Evolutionary conservation across 1,140 invertebrate genomes (phyloP), one percentile per base, ranked within the genome.

Genomic region (Lucilia sericata): DNA sequence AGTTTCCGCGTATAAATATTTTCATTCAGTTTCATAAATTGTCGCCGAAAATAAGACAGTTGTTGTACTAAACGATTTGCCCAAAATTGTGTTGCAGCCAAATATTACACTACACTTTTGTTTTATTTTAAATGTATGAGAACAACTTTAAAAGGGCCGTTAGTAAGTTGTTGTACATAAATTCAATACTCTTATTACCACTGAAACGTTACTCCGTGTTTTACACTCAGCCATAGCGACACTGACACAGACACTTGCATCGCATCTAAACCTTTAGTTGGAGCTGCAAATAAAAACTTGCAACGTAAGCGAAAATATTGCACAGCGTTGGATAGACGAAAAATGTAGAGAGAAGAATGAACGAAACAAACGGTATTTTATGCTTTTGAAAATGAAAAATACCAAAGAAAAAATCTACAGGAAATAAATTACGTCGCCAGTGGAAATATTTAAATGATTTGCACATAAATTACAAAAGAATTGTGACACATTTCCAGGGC

Each of bases 361-460:
- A 76, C 19, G 12, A 80, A 49, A 80, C 49, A 80, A 80, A 80
- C 76, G 42, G 76, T 51, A 25, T 49, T 80, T 49, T 80, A 42
- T 21, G 19, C 76, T 21, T 12, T 21, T 13, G n/a, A 80, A 80
- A 80, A 51, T 21, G 76, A 25, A 21, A 36, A 42, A 80, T 3
- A 80, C 12, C 1, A 34, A 49, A 80, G 21, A 21, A 80, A 80
- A 80, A 47, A 17, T 80, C 76, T 80, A 80, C 76, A 49, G 42
- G 76, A 80, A 25, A 80, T 80, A 80, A 80, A 80, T 80, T 80
- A 80, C 21, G 42, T 80, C 42, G 42, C 76, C 76, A 80, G 76
- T 80, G 25, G 76, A 80, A 80, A 80, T 80, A 80, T 51, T 80
- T 80, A 51, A 80, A 80, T 80, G 76, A 80, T 80, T 51, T 80